Base-by-base conservation (phyloP, 2,888 invertebrate genomes). In the Lasioglossum marginatum region DNA sequence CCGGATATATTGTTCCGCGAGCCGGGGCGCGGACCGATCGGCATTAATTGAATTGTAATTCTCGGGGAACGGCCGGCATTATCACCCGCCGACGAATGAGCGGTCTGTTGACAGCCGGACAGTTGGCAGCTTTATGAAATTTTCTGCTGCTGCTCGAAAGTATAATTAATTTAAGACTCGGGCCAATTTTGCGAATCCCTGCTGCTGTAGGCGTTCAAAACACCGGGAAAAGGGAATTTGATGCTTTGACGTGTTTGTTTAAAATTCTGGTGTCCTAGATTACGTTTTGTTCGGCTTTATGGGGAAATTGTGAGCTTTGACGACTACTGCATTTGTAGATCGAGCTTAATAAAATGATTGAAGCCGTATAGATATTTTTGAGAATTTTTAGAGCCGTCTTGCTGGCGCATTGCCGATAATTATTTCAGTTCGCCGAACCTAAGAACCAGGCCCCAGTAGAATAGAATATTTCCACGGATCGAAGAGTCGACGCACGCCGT, bases 31-130 rank as follows among this genome's bases (percentile, higher is more conserved):
- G 12, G 63, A 27, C 75, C 43, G 60, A 37, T 43, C n/a, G 40
- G 80, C 68, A 82, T 86, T 86, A 87, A 87, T 87, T 87, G 82
- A 86, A 87, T 87, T 82, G 82, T 82, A 82, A 87, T 87, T 75
- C 77, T 75, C 68, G 57, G 68, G 76, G 57, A 68, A 63, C 48
- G 79, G 16, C 37, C 34, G 45, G 71, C 37, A 52, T 73, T 77
- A 77, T 77, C 74, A 76, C 37, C 71, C 2, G 43, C 57, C 82
- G 79, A 60, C 66, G 68, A 60, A 78, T 37, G 71, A 45, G 19
- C 77, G 73, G 19, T 14, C 68, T 34, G 43, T 52, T 81, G 78
- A 81, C 78, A 57, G 57, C 52, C 66, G 71, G 71, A 79, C 63
- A 75, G 48, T 77, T 66, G 68, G 63, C 16, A 52, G 27, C 78